These are phyloP conservation scores for Drosophila mimica DNA, from an alignment of 2,888 invertebrate species.

Conservation along the genomic window DNA sequence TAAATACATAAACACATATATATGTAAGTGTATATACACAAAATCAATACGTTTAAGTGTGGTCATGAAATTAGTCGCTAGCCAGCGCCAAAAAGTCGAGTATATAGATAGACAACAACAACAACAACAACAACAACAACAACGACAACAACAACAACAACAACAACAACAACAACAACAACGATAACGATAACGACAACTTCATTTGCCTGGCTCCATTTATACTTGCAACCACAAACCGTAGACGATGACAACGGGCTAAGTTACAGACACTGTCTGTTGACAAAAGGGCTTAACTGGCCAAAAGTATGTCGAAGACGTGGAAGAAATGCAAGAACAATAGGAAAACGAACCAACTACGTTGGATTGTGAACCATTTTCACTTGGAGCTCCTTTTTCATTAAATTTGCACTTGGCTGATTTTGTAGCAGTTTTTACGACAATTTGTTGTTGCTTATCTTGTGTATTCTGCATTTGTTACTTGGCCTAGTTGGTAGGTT, in stretches of 20 bases:
- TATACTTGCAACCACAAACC: slow-evolving; percentile 40
- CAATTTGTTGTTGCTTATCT: slow-evolving; percentile 11
- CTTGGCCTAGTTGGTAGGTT: slow-evolving; percentile 28
- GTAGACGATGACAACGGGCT: slow-evolving; percentile 38
- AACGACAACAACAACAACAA: neutral
- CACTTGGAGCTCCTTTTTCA: slow-evolving; percentile 56
- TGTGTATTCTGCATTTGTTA: slow-evolving; percentile 21
- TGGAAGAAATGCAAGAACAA: neutral
- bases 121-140: slow-evolving; percentile 28
- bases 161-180: slow-evolving; percentile 30
- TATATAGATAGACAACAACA: slow-evolving; percentile 49
- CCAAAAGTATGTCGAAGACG: slow-evolving; percentile 47
- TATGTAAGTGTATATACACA: slow-evolving; percentile 28
- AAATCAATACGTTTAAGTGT: slow-evolving; percentile 83
- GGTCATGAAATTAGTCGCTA: slow-evolving; percentile 75
- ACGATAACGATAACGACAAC: slow-evolving; percentile 35
- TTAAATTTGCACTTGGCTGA: slow-evolving; percentile 66
- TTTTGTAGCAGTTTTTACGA: slow-evolving; percentile 33
- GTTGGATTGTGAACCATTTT: slow-evolving; percentile 36
- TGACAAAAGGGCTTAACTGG: slow-evolving; percentile 69
- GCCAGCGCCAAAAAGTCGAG: slow-evolving; percentile 73
- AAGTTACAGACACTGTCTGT: slow-evolving; percentile 52
- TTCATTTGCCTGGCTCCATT: slow-evolving; percentile 33
- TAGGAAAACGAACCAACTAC: slow-evolving; percentile 26
- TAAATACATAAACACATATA: neutral